Conservation (phyloP, 2,797 vertebrate species). For the Amblyopsis hoosieri region DNA sequence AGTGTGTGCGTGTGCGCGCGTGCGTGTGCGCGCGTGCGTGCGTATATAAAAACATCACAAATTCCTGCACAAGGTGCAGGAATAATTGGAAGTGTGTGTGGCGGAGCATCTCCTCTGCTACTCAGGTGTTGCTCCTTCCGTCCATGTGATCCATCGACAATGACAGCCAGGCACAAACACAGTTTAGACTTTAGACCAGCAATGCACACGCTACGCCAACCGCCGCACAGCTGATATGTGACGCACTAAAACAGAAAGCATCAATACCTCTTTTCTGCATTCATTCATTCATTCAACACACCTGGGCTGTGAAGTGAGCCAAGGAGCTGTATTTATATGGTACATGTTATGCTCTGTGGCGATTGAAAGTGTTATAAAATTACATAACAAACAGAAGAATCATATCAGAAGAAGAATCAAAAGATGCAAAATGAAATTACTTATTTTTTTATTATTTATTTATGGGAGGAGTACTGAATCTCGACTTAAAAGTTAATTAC, state of each 20-base stretch:
- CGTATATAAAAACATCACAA: conserved; percentile 29
- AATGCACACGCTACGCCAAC: conserved; percentile 55
- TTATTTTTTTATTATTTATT: too few species aligned
- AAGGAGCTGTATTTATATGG: conserved; percentile 17
- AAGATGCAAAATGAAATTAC: too few species aligned
- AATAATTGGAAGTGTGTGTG: conserved; percentile 49
- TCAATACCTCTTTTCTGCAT: conserved; percentile 18
- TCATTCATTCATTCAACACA: too few species aligned
- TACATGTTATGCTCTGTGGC: too few species aligned
- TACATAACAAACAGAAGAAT: too few species aligned
- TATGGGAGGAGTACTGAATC: too few species aligned
- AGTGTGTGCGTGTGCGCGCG: conserved; percentile 14
- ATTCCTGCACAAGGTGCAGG: conserved; percentile 27
- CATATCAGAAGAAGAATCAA: too few species aligned
- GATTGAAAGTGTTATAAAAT: too few species aligned
- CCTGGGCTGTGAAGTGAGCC: too few species aligned
- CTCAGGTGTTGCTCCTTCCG: conserved; percentile 51
- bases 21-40: conserved; percentile 32
- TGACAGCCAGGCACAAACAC: conserved; percentile 69
- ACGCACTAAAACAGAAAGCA: conserved; percentile 46
- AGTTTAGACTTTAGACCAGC: conserved; percentile 62
- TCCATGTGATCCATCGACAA: conserved; percentile 55
- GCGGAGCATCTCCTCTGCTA: conserved; percentile 48
- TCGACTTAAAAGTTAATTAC: too few species aligned
- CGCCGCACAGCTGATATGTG: conserved; percentile 41